Evolutionary conservation across 2,888 invertebrate species (phyloP).

Genomic region (Tipula vernalis): DNA sequence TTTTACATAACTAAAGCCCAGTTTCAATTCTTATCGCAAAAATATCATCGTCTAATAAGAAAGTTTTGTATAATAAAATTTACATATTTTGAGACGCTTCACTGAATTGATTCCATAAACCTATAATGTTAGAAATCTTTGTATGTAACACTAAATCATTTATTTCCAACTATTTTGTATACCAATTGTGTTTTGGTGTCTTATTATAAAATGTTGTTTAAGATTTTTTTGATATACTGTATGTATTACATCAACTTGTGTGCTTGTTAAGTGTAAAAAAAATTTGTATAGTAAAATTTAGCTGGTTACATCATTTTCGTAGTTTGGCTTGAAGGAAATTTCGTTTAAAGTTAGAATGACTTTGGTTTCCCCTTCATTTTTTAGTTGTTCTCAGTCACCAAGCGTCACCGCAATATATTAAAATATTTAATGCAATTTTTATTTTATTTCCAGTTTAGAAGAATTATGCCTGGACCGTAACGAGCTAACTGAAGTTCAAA

Average conservation of each 20-base stretch:
- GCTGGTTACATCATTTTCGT: not conserved
- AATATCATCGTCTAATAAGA: not conserved
- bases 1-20: not conserved
- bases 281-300: not conserved
- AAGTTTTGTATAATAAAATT: not conserved
- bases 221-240: not conserved
- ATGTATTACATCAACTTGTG: not conserved
- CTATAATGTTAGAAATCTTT: not conserved
- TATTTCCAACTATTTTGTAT: not conserved
- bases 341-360: not conserved
- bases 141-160: not conserved
- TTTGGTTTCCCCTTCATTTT: not conserved
- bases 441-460: constrained; percentile 43
- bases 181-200: not conserved
- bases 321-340: not conserved
- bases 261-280: not conserved
- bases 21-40: not conserved
- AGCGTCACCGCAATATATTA: not conserved
- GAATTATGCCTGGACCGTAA: constrained; percentile 61
- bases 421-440: not conserved
- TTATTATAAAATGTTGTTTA: not conserved
- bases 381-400: no score
- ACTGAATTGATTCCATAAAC: not conserved
- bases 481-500: constrained; percentile 50
- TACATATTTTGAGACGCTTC: not conserved